Evolutionary conservation across 30 jellyfish, hydroid and myxozoan genomes (phyloP).

Genomic region (Catostylus mosaicus): DNA sequence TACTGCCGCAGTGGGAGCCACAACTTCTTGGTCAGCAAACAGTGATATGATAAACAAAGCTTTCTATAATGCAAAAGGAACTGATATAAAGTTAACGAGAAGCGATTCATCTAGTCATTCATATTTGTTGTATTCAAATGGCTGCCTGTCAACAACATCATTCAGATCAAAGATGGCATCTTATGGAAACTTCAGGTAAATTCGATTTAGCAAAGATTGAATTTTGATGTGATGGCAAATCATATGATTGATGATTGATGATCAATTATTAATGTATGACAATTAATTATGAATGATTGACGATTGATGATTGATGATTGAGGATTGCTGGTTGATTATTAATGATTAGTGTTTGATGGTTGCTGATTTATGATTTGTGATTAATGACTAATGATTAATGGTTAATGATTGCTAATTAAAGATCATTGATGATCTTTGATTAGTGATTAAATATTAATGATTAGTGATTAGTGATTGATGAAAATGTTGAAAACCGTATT

Average conservation of each 20-base stretch:
- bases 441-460: neutral
- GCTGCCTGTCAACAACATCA: conserved; percentile 30
- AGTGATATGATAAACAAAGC: conserved; percentile 62
- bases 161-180: conserved; percentile 27
- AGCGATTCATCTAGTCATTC: conserved; percentile 19
- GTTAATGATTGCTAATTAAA: no score
- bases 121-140: conserved; percentile 10
- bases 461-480: neutral
- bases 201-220: neutral
- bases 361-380: no score
- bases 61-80: conserved; percentile 34
- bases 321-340: no score
- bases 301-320: no score
- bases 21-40: conserved; percentile 32
- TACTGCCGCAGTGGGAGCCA: conserved; percentile 15
- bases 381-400: no score
- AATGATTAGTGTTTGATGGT: neutral
- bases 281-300: neutral
- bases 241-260: neutral
- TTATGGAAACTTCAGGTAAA: conserved; percentile 64
- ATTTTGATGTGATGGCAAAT: neutral
- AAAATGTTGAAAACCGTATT: no score
- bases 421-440: no score
- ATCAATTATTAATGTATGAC: neutral
- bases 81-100: conserved; percentile 28